phyloP scores from a whole-genome alignment of 2,888 invertebrate genomes.

The Bruchidius siliquastri region DNA sequence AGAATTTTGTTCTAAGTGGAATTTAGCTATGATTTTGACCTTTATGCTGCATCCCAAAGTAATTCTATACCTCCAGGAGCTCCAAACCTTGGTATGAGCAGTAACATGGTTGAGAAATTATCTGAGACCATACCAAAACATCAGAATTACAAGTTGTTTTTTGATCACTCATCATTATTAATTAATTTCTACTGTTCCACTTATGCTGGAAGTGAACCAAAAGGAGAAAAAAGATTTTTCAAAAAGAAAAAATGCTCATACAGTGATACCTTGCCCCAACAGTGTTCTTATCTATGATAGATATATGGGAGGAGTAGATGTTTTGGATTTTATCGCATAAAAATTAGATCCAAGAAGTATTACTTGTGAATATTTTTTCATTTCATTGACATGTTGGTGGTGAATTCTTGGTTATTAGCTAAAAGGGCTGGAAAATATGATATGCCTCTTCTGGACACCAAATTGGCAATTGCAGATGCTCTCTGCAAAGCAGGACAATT shows the following conservation, averaged over 20 bases:
- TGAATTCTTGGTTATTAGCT: too few relatives aligned
- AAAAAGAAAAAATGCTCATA: slow-evolving; percentile 6
- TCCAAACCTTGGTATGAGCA: too few relatives aligned
- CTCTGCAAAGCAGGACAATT: too few relatives aligned
- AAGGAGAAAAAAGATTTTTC: slow-evolving; percentile 16
- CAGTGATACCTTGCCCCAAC: neutral
- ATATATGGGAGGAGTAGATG: slow-evolving; percentile 6
- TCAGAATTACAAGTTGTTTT: slow-evolving; percentile 22
- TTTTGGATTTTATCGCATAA: slow-evolving; percentile 9
- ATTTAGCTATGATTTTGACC: slow-evolving; percentile 2
- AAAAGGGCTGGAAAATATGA: too few relatives aligned
- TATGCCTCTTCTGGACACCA: too few relatives aligned
- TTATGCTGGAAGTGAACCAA: slow-evolving; percentile 28
- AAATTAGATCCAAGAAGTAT: slow-evolving; percentile 8
- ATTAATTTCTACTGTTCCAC: slow-evolving; percentile 23
- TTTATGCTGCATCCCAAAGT: slow-evolving; percentile 1
- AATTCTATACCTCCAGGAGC: neutral
- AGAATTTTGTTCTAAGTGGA: slow-evolving; percentile 7
- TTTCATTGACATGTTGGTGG: too few relatives aligned
- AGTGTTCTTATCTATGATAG: slow-evolving; percentile 2
- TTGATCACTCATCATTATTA: slow-evolving; percentile 28
- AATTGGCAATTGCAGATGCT: too few relatives aligned
- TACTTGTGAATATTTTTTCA: slow-evolving; percentile 9
- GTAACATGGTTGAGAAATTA: slow-evolving; percentile 3
- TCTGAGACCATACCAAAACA: slow-evolving; percentile 4